These are phyloP conservation scores for Oxygymnocypris stewartii DNA, from an alignment of 2,113 vertebrate species.

Conservation along the genomic window DNA sequence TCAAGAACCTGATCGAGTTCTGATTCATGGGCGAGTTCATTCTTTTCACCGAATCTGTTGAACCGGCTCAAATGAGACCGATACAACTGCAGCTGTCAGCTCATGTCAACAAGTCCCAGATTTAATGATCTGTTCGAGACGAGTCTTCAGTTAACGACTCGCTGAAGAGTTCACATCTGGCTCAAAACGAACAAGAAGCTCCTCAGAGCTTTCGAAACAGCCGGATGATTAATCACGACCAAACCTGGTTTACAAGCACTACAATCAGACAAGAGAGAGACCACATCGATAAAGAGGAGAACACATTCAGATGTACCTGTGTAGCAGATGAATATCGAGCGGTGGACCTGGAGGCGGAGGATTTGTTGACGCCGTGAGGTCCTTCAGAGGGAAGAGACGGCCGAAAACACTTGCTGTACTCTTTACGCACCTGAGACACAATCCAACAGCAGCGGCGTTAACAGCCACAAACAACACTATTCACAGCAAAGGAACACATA, in stretches of 20 bases:
- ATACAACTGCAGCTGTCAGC: not conserved
- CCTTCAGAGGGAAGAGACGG: conserved; percentile 90
- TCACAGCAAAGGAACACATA: not conserved
- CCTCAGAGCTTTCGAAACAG: not conserved
- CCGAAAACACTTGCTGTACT: conserved; percentile 96
- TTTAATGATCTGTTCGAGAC: not conserved
- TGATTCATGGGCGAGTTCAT: not conserved
- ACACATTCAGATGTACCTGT: conserved; percentile 79
- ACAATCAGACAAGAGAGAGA: too few relatives aligned
- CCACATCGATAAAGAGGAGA: too few relatives aligned
- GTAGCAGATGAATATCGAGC: conserved; percentile 97
- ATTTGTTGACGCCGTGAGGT: conserved; percentile 89
- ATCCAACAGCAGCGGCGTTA: not conserved
- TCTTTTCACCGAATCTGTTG: not conserved
- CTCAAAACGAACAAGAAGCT: not conserved
- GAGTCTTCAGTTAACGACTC: not conserved
- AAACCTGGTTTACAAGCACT: too few relatives aligned
- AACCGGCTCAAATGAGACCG: not conserved
- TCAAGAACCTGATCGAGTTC: not conserved
- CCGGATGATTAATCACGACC: too few relatives aligned
- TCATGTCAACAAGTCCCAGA: not conserved
- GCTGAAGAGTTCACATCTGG: not conserved
- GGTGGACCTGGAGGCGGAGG: conserved; percentile 88
- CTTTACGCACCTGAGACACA: conserved; percentile 87
- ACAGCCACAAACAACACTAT: not conserved